phyloP scores from a whole-genome alignment of 2,113 vertebrate genomes.

The Caranx melampygus region DNA sequence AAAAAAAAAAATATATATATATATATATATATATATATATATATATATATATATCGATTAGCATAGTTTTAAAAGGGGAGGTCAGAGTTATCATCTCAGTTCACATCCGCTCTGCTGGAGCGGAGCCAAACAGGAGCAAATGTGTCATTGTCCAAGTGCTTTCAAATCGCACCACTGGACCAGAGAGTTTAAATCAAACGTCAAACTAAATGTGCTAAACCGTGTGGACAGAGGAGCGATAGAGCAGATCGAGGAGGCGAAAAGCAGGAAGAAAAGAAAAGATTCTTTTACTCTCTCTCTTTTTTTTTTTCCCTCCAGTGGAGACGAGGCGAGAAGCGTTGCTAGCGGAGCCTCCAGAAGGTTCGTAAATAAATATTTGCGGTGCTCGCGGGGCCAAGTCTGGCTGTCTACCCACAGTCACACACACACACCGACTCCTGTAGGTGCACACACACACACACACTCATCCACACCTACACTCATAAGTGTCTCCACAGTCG shows the following conservation, averaged over 20 bases:
- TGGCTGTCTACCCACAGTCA: slow-evolving; percentile 37
- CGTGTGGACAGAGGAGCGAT: neutral
- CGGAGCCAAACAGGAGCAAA: neutral
- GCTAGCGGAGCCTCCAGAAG: slow-evolving; percentile 36
- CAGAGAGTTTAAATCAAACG: neutral
- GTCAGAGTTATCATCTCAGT: neutral
- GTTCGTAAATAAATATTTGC: slow-evolving; percentile 76
- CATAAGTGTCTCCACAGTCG: slow-evolving; percentile 19
- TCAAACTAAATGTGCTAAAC: neutral
- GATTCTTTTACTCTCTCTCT: neutral
- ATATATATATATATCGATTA: neutral
- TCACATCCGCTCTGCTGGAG: neutral
- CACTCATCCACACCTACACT: slow-evolving; percentile 15
- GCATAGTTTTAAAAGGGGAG: neutral
- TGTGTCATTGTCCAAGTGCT: neutral
- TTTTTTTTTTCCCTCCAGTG: slow-evolving; percentile 23
- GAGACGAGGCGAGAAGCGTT: slow-evolving; percentile 34
- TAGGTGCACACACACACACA: slow-evolving; percentile 8
- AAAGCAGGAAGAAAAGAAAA: neutral
- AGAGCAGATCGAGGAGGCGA: neutral
- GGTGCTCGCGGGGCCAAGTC: slow-evolving; percentile 44
- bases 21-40: neutral
- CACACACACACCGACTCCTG: slow-evolving; percentile 24
- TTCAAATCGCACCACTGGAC: too few relatives aligned
- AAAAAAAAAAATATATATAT: too few relatives aligned